phyloP scores from a whole-genome alignment of 53 echinoderm and acorn worm species.

The Arbacia lixula region DNA sequence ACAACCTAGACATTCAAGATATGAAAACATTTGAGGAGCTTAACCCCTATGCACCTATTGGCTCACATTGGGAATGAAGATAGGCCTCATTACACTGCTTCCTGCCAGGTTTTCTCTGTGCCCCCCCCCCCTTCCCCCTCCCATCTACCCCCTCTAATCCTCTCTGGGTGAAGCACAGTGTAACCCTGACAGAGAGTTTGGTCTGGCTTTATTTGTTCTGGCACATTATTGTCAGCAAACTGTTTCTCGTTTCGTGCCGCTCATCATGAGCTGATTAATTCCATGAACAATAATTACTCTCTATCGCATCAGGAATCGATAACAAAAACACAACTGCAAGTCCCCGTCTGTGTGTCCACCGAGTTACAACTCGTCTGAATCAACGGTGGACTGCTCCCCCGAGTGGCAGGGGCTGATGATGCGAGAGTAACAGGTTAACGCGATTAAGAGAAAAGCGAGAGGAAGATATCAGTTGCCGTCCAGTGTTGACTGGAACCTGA shows the following conservation, averaged over 20 bases:
- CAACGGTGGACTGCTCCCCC: too few relatives aligned
- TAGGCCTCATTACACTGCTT: constrained; percentile 30
- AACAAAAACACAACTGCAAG: constrained; percentile 54
- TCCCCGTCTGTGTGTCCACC: neutral
- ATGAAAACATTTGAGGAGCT: constrained; percentile 51
- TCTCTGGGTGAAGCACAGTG: constrained; percentile 18
- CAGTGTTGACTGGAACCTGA: constrained; percentile 36
- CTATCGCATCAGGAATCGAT: constrained; percentile 51
- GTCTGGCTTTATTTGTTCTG: constrained; percentile 46
- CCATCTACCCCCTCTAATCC: neutral
- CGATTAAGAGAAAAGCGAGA: neutral
- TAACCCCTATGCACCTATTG: constrained; percentile 45
- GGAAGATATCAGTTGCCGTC: constrained; percentile 38
- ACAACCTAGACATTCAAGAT: constrained; percentile 64
- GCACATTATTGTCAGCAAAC: constrained; percentile 48
- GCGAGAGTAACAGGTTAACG: constrained; percentile 33
- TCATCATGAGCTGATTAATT: constrained; percentile 57
- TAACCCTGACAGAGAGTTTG: constrained; percentile 21
- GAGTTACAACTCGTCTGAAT: constrained; percentile 9
- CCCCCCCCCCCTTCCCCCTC: constrained; percentile 4
- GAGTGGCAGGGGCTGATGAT: constrained; percentile 12
- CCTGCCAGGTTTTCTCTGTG: constrained; percentile 37
- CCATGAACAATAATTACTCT: constrained; percentile 58
- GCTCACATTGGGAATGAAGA: constrained; percentile 32
- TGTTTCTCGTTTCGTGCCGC: constrained; percentile 54